A percentile compares a stretch with the other conserved stretches of the same genome.
phyloP scores from a whole-genome alignment of 2,113 vertebrate genomes.

The Scomber colias region DNA sequence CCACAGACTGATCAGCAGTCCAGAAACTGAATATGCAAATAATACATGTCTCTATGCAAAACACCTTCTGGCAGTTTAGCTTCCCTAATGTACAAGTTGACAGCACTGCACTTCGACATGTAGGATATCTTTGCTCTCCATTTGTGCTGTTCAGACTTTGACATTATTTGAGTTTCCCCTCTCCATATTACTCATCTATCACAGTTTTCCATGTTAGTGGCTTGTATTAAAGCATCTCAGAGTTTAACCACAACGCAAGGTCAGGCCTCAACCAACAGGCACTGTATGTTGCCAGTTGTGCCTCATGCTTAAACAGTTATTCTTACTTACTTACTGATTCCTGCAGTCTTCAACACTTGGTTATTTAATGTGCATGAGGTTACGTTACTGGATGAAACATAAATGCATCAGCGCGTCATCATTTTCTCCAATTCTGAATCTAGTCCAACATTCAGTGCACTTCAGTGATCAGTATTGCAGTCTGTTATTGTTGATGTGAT shows the following conservation, averaged over 20 bases:
- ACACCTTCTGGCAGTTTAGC: neutral
- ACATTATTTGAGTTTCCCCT: neutral
- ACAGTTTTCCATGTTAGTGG: neutral
- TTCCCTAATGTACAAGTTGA: neutral
- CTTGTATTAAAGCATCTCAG: neutral
- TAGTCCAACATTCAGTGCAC: neutral
- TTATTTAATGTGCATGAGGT: constrained; percentile 7
- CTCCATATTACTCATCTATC: neutral
- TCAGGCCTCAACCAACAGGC: neutral
- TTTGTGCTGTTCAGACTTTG: neutral
- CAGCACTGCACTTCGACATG: too few relatives aligned
- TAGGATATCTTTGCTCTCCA: too few relatives aligned
- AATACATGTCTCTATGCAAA: constrained; percentile 28
- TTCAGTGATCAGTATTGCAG: neutral
- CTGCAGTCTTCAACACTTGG: neutral
- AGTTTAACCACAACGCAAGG: neutral
- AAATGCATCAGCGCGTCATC: neutral
- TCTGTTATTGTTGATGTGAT: neutral
- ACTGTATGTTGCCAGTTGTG: neutral
- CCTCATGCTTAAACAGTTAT: neutral
- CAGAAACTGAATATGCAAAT: constrained; percentile 45
- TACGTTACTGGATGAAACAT: neutral
- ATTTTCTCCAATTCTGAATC: neutral
- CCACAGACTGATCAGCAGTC: neutral
- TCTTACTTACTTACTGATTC: neutral